These are phyloP conservation scores for Phoebastria nigripes DNA, from an alignment of 2,797 vertebrate species.

Conservation along the genomic window DNA sequence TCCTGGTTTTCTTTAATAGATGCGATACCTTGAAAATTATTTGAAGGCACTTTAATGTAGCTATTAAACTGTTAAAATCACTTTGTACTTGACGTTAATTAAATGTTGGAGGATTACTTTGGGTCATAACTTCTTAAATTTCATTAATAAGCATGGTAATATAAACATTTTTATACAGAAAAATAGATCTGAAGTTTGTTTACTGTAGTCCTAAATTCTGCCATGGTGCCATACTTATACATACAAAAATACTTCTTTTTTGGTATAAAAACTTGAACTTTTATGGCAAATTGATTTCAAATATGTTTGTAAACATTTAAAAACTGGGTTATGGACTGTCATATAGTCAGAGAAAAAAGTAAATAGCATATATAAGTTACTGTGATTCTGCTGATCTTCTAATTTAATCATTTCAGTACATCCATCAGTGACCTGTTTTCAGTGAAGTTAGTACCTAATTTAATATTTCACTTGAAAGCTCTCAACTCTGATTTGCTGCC, in stretches of 20 bases:
- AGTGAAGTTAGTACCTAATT: slow-evolving; percentile 27
- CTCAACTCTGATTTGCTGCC: slow-evolving; percentile 26
- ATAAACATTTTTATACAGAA: background rate
- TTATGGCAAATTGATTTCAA: background rate
- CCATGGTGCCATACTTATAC: background rate
- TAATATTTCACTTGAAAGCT: slow-evolving; percentile 29
- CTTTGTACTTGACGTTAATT: background rate
- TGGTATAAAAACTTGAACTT: background rate
- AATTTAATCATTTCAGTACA: background rate
- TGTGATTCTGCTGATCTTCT: slow-evolving; percentile 9
- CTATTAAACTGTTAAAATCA: background rate
- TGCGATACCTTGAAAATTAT: background rate
- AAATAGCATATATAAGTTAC: background rate
- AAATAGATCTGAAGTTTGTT: background rate
- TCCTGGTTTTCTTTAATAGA: background rate
- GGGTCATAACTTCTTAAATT: background rate
- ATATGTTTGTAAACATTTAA: background rate
- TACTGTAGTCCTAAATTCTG: background rate
- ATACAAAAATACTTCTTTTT: background rate
- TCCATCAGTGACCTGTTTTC: slow-evolving; percentile 21
- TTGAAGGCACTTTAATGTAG: background rate
- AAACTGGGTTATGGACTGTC: background rate
- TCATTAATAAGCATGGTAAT: background rate
- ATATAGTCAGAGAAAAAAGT: background rate
- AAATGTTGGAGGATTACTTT: background rate